Conservation (phyloP, 2,888 invertebrate species). For the Stenotaenia linearis region DNA sequence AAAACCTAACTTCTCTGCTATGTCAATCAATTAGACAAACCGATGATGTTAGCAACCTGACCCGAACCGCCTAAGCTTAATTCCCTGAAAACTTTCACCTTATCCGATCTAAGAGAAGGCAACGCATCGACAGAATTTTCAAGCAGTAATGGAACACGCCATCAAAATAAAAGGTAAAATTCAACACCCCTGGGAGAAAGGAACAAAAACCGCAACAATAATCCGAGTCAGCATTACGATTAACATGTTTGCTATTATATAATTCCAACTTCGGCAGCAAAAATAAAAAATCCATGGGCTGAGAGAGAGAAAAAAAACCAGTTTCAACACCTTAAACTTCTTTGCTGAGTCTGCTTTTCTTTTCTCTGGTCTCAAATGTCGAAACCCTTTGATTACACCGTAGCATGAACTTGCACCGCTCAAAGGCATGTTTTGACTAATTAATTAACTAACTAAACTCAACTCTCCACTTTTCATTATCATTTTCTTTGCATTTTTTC, state of each 20-base stretch:
- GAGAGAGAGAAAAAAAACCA: background rate
- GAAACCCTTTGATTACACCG: background rate
- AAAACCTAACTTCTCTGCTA: too few relatives aligned
- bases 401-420: background rate
- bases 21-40: background rate
- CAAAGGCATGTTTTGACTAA: background rate
- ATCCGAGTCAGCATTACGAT: background rate
- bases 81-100: background rate
- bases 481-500: background rate
- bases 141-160: background rate
- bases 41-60: background rate
- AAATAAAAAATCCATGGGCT: background rate
- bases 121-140: background rate
- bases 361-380: background rate
- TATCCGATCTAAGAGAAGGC: background rate
- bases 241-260: constrained; percentile 9
- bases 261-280: background rate
- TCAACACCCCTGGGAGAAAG: background rate
- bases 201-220: background rate
- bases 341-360: background rate
- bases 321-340: background rate
- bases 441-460: background rate
- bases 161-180: background rate
- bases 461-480: background rate
- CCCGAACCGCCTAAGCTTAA: background rate